Evolutionary conservation across 2,113 vertebrate genomes (phyloP).

Genomic region (Mastomys natalensis): DNA sequence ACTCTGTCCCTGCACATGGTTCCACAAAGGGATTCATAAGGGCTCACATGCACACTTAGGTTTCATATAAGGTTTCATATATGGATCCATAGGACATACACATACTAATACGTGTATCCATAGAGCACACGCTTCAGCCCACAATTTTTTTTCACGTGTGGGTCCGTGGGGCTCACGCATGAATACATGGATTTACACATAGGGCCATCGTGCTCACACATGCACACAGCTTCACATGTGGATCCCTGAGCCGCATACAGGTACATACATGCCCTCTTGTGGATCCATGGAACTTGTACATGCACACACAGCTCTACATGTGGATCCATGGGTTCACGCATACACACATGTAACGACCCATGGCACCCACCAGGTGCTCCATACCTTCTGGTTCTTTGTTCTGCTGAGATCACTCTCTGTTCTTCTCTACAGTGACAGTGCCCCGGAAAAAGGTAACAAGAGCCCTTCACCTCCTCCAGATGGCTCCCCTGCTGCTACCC

Average conservation of each 20-base stretch:
- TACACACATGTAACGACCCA: background rate
- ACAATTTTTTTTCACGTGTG: background rate
- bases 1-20: fast-evolving
- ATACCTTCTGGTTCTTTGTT: background rate
- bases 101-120: background rate
- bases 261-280: background rate
- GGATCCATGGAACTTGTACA: too few species aligned
- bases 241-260: background rate
- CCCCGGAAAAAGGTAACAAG: constrained; percentile 88
- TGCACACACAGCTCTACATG: background rate
- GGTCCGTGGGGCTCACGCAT: too few species aligned
- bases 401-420: background rate
- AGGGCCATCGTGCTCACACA: background rate
- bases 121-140: background rate
- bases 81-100: background rate
- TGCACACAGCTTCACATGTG: background rate
- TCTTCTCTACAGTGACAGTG: constrained; percentile 84
- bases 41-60: background rate
- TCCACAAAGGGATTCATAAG: background rate
- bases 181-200: fast-evolving
- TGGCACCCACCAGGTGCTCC: fast-evolving
- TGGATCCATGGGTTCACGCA: background rate
- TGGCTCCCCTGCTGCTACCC: constrained; percentile 87
- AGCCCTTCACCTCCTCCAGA: constrained; percentile 88
- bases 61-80: background rate